Percentiles rank a stretch among this genome's conserved stretches.
Evolutionary conservation across 2,113 vertebrate species (phyloP).

Genomic region (Cyphomyrus discorhynchus): DNA sequence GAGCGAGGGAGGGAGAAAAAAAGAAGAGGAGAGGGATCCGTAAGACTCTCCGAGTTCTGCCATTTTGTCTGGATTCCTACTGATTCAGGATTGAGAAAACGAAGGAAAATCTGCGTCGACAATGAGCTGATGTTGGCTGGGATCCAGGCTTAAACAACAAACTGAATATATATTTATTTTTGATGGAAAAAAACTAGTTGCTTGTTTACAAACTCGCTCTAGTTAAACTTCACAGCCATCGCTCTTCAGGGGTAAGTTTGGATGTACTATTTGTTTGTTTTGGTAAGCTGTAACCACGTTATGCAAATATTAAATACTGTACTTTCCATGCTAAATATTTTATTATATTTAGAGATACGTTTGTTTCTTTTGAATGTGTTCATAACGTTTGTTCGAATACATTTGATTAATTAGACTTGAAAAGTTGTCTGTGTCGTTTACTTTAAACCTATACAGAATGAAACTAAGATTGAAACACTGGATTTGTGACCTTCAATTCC

Average conservation of each 20-base stretch:
- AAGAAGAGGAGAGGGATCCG: constrained; percentile 25
- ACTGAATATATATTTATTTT: not conserved
- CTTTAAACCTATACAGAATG: not conserved
- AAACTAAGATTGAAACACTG: not conserved
- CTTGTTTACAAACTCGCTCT: not conserved
- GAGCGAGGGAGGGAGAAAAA: not conserved
- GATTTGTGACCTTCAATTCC: not conserved
- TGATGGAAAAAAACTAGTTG: not conserved
- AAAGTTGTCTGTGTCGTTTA: not conserved
- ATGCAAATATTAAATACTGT: not conserved
- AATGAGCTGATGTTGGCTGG: constrained; percentile 38
- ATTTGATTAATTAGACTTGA: not conserved
- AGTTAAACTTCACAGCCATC: not conserved
- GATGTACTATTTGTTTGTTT: not conserved
- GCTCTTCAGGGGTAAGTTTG: not conserved
- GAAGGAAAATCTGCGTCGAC: constrained; percentile 13
- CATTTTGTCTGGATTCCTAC: constrained; percentile 54
- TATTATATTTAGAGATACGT: not conserved
- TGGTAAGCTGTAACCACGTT: not conserved
- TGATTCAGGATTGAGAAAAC: constrained; percentile 1
- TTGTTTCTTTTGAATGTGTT: not conserved
- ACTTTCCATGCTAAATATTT: not conserved
- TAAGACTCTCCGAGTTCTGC: constrained; percentile 55
- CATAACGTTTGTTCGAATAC: not conserved
- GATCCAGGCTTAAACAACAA: not conserved